Percentiles rank a stretch among this genome's conserved stretches.
phyloP scores from a whole-genome alignment of 1,140 invertebrate genomes.

The Bombus turneri region DNA sequence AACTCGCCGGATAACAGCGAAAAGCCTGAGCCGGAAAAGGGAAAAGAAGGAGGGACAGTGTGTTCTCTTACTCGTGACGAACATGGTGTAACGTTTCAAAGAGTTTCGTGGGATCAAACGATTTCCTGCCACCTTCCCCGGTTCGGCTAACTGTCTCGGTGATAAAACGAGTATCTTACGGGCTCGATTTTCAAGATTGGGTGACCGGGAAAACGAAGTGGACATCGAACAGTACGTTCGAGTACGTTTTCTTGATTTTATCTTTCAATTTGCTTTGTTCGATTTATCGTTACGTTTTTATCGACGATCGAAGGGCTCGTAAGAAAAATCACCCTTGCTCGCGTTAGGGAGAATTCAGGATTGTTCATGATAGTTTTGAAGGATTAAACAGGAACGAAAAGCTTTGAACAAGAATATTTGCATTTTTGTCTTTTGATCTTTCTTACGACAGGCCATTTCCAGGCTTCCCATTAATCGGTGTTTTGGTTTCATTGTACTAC shows the following conservation, averaged over 20 bases:
- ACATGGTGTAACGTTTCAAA: conserved; percentile 35
- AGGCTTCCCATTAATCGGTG: no score
- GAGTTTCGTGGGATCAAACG: conserved; percentile 42
- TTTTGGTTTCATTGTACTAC: no score
- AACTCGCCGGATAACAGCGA: conserved; percentile 10
- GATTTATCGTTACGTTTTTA: neutral
- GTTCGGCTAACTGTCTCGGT: neutral
- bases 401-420: no score
- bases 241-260: no score
- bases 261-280: neutral
- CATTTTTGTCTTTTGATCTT: no score
- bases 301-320: neutral
- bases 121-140: neutral
- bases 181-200: neutral
- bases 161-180: conserved; percentile 23
- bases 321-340: neutral
- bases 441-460: no score
- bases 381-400: no score
- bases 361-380: no score
- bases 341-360: neutral
- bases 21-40: conserved; percentile 3
- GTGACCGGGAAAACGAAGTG: neutral
- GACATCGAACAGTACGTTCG: neutral
- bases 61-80: conserved; percentile 6
- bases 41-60: conserved; percentile 9